Evolutionary conservation across 2,113 vertebrate genomes (phyloP).

Genomic region (Oryzias melastigma): DNA sequence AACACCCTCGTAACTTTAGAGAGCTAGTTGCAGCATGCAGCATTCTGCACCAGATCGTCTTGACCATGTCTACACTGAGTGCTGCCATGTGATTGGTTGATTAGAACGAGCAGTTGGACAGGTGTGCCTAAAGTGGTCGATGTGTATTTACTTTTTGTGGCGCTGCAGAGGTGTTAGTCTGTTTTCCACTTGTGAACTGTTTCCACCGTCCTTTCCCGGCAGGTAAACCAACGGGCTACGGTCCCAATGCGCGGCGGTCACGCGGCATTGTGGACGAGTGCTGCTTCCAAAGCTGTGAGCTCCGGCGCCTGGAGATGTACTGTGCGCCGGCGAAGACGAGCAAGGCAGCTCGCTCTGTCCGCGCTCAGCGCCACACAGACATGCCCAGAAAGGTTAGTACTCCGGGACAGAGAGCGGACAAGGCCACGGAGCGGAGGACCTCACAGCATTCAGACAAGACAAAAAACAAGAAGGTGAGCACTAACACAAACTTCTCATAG

Average conservation of each 20-base stretch:
- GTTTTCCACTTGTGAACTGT: background rate
- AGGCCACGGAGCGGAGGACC: conserved; percentile 67
- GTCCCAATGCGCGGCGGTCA: conserved; percentile 87
- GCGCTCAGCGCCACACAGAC: conserved; percentile 94
- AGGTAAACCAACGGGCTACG: conserved; percentile 96
- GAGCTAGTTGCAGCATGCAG: too few species aligned
- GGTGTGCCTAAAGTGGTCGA: background rate
- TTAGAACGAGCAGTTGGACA: background rate
- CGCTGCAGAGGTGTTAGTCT: background rate
- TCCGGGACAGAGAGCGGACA: conserved; percentile 61
- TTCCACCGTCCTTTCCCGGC: conserved; percentile 14
- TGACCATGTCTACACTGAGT: background rate
- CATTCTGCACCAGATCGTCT: too few species aligned
- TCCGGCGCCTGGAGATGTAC: conserved; percentile 97
- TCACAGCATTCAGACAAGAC: conserved; percentile 70
- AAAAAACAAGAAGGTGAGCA: conserved; percentile 76
- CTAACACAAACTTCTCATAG: conserved; percentile 10
- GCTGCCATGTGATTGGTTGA: background rate
- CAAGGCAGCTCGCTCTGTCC: conserved; percentile 89
- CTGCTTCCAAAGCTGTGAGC: conserved; percentile 98
- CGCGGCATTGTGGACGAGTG: conserved; percentile 97
- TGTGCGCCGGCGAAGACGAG: conserved; percentile 91
- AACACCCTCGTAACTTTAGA: too few species aligned
- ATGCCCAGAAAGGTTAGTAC: conserved; percentile 89
- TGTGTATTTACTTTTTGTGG: background rate